Evolutionary conservation across 2,888 invertebrate species (phyloP), one percentile per base, ranked within the genome.

Genomic region (Tenthredo notha): DNA sequence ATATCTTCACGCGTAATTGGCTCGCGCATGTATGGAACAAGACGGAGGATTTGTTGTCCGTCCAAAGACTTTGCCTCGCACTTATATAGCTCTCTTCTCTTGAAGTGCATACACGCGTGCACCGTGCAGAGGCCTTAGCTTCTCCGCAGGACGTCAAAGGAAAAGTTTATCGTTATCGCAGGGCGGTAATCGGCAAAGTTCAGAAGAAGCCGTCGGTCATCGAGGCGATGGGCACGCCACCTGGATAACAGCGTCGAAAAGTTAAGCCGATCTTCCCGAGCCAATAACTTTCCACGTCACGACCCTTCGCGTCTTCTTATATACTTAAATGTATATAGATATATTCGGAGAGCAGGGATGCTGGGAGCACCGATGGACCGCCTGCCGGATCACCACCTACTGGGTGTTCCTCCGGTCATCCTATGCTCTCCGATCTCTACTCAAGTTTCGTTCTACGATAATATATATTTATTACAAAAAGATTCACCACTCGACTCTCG

Each of bases 271-370:
- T 83, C 65, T 83, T 47, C 67, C 67, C 67, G 83, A 67, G 83
- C 83, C 83, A 83, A 83, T 83, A 83, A 83, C 67, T 83, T 83
- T 83, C 67, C 83, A 83, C 83, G 83, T 83, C 83, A 83, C 83
- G 83, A 83, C 83, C 83, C 43, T 83, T 83, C 50, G 83, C 83
- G 65, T 83, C 83, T 83, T 83, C 67, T 67, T 29, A 67, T 83
- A 83, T 70, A 67, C 83, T 83, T 43, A 65, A 40, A 61, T 37
- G 50, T 54, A 77, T 29, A 83, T 83, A 70, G 47, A 83, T 83
- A 83, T 83, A 83, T 47, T 50, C 61, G 40, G 40, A 25, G 37
- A 33, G n/a, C 50, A 33, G 33, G 47, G 83, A 83, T 83, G 43
- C 83, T 65, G 83, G 61, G 65, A 40, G 50, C 40, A 70, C 83